Evolutionary conservation across 2,888 invertebrate species (phyloP).

Genomic region (Dicranocentrus wangi): DNA sequence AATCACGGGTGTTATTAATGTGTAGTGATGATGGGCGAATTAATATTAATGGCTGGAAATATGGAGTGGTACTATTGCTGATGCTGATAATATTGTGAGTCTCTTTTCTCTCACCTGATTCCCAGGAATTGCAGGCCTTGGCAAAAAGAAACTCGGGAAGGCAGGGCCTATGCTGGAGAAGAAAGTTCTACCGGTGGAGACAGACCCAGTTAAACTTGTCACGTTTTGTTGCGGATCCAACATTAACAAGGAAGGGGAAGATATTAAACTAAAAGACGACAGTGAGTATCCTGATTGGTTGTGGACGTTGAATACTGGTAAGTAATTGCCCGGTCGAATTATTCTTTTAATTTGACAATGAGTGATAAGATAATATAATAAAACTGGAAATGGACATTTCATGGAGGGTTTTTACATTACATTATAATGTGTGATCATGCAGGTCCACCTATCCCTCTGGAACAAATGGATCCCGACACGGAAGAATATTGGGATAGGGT

Average conservation of each 20-base stretch:
- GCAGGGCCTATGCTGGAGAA: constrained; percentile 81
- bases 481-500: constrained; percentile 88
- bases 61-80: too few species aligned
- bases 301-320: constrained; percentile 84
- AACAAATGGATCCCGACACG: constrained; percentile 85
- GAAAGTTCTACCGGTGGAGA: constrained; percentile 86
- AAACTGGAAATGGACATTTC: not conserved
- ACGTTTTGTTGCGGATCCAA: constrained; percentile 90
- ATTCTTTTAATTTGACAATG: not conserved
- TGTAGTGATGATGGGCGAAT: too few species aligned
- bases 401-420: too few species aligned
- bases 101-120: too few species aligned
- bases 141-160: constrained; percentile 78
- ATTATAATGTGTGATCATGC: too few species aligned
- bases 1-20: too few species aligned
- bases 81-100: too few species aligned
- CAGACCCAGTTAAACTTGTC: constrained; percentile 84
- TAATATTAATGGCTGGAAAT: too few species aligned
- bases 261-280: constrained; percentile 83
- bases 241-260: constrained; percentile 84
- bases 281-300: constrained; percentile 94
- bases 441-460: constrained; percentile 79
- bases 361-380: not conserved
- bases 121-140: constrained; percentile 68
- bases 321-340: not conserved